Base-by-base conservation (phyloP, 2,888 invertebrate species). In the Proisotoma minuta region DNA sequence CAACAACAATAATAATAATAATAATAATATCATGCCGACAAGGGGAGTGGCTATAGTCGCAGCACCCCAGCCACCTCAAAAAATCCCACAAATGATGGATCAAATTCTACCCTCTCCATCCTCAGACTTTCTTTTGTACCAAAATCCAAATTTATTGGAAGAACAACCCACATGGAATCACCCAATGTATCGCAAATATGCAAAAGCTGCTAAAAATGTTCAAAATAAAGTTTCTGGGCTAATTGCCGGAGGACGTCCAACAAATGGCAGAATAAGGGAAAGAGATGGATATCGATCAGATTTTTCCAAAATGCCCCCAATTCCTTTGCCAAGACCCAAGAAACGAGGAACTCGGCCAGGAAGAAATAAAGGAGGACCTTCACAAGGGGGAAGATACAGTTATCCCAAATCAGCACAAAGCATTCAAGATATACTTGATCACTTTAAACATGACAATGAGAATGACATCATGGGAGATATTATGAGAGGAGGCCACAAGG, bases 341-440 rank as follows among this genome's bases (percentile, higher is more conserved):
- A 53, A 54, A 3, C n/a, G 47, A 15, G 15, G 47, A 23, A 47
- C n/a, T 15, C 23, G 48, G n/a, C 15, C 43, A 10, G 15, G 47
- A 47, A 10, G 5, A 24, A 12, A 12, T n/a, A 39, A 39, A 48
- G 34, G 34, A 10, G 18, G 43, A 12, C 48, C 54, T 10, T 12
- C 40, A 39, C 47, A 53, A 5, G 27, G 63, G 43, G 58, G 59
- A 15, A 58, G 59, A 27, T 73, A 73, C 57, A 64, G 59, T 20
- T 73, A 73, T 28, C 73, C 73, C 10, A 72, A 72, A 53, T 59
- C 71, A 59, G 73, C 73, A 15, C 72, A 69, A 29, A 73, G 70
- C 59, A 73, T 73, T 54, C 73, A 73, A 60, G 73, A 73, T 50
- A 73, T 73, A 50, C 57, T 73, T 0, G 69, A 63, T n/a, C 71